A percentile compares a stretch with the other conserved stretches of the same genome.
Evolutionary conservation across 2,888 invertebrate species (phyloP).

Genomic region (Drosophila meridionalis): DNA sequence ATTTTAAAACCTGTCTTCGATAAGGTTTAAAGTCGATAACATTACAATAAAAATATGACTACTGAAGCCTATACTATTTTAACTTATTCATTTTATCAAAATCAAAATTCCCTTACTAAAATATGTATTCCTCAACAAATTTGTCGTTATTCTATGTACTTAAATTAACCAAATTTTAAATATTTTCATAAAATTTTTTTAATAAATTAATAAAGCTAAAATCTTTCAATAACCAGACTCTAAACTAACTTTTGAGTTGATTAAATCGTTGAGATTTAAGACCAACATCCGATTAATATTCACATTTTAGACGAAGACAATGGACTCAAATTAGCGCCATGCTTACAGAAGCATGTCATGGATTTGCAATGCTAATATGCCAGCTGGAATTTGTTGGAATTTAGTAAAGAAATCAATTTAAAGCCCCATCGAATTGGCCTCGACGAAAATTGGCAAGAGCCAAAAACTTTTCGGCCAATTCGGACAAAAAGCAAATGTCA

Average conservation of each 20-base stretch:
- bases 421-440: constrained; percentile 25
- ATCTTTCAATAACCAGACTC: not conserved
- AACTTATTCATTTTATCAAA: no score
- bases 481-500: constrained; percentile 56
- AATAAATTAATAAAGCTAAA: not conserved
- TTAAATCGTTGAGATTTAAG: constrained; percentile 3
- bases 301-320: constrained; percentile 23
- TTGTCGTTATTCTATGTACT: no score
- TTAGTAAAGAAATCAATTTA: constrained; percentile 45
- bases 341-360: constrained; percentile 1
- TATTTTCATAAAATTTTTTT: no score
- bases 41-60: no score
- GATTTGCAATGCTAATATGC: constrained; percentile 55
- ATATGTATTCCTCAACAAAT: no score
- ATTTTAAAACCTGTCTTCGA: no score
- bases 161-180: no score
- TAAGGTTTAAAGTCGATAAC: no score
- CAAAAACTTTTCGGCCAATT: constrained; percentile 36
- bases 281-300: constrained; percentile 14
- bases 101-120: no score
- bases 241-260: not conserved
- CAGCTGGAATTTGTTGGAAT: constrained; percentile 19
- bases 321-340: constrained; percentile 16
- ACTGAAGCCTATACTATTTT: no score
- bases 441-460: constrained; percentile 40